phyloP scores from a whole-genome alignment of 1,140 invertebrate genomes.

The Drosophila cardini region DNA sequence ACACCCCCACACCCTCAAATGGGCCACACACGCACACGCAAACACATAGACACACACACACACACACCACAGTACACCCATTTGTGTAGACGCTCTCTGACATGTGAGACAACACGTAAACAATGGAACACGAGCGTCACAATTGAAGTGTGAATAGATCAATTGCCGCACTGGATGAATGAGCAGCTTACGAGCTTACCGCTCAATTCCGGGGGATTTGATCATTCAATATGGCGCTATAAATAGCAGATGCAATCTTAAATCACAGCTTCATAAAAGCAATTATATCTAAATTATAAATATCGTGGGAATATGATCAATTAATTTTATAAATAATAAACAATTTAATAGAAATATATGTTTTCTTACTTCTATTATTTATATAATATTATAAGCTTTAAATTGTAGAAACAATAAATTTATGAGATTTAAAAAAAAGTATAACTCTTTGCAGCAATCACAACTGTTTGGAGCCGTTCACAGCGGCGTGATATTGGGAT shows the following conservation, averaged over 20 bases:
- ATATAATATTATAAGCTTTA: too few relatives aligned
- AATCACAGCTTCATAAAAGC: background rate
- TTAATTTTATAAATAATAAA: too few relatives aligned
- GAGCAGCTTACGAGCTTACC: slow-evolving; percentile 54
- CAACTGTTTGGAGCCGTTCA: too few relatives aligned
- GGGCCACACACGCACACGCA: slow-evolving; percentile 21
- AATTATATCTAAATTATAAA: background rate
- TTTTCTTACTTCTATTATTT: too few relatives aligned
- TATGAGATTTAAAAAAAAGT: too few relatives aligned
- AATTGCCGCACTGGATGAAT: slow-evolving; percentile 42
- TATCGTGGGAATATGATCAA: slow-evolving; percentile 6
- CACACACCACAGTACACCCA: background rate
- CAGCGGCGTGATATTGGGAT: too few relatives aligned
- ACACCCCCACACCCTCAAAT: slow-evolving; percentile 38
- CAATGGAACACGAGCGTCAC: slow-evolving; percentile 55
- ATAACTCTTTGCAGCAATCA: too few relatives aligned
- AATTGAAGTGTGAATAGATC: slow-evolving; percentile 76
- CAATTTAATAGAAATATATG: too few relatives aligned
- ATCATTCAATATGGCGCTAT: slow-evolving; percentile 10
- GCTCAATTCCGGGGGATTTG: slow-evolving; percentile 22
- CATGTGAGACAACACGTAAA: slow-evolving; percentile 50
- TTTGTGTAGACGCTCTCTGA: slow-evolving; percentile 43
- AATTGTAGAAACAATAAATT: too few relatives aligned
- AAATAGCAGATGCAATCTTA: background rate
- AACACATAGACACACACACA: slow-evolving; percentile 10